Base-by-base conservation (phyloP, 2,797 vertebrate genomes). In the Neoniphon sammara region DNA sequence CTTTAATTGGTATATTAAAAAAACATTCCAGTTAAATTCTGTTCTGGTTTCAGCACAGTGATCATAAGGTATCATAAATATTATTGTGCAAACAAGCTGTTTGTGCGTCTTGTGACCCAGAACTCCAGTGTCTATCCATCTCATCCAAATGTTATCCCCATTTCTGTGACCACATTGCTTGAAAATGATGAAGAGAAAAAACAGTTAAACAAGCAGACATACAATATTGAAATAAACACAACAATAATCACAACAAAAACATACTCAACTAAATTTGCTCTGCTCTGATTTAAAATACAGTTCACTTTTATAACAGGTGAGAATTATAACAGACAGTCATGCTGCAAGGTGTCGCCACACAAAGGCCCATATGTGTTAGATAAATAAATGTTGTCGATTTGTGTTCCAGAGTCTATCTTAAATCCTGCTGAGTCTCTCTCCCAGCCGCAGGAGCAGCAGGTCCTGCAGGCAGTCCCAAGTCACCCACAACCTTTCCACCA, bases 401-500 rank as follows among this genome's bases (percentile, higher is more conserved):
- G 74, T 39, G 56, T 71, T 75, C 87, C 86, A 87, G 49, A 90
- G 74, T 83, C 79, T 73, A 25, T 63, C 53, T 1, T 79, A 92
- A 59, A 63, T 87, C 56, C 79, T 78, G 82, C 25, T 82, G 69
- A 92, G 70, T 53, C 56, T 87, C 62, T 89, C 87, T 57, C 82
- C 83, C 67, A 92, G 78, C 7, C 77, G 67, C 60, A 88, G 23
- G 30, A 91, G 67, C 83, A 89, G 70, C 1, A 87, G 34, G 75
- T 91, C 89, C 83, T 92, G 92, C 73, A 94, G 78, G 30, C 86
- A 82, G 82, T 94, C 91, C 0, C 94, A 94, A 10, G 95, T 96
- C 65, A 98, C 91, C 96, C 96, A 97, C 88, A 94, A 84, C 73
- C 91, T 93, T 80, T 97, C 96, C 90, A 97, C 95, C 54, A 97